Percentiles rank a stretch among this genome's conserved stretches.
These are phyloP conservation scores for Remorina albescens DNA, from an alignment of 2,797 vertebrate species.

Conservation along the genomic window DNA sequence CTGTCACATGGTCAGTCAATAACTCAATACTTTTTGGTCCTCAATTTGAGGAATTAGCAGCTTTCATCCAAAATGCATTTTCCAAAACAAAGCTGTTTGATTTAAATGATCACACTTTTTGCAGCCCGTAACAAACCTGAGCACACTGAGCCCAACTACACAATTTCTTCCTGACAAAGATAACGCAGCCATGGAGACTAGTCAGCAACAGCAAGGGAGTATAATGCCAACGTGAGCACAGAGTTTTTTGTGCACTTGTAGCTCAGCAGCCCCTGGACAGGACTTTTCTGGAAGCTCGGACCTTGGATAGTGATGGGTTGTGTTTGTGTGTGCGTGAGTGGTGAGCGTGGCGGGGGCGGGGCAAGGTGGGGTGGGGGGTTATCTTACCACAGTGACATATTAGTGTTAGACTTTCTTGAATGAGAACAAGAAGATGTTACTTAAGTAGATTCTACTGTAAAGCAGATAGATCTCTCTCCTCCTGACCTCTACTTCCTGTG, in stretches of 20 bases:
- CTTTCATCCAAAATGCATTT: neutral
- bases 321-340: too few species aligned
- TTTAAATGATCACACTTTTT: conserved; percentile 13
- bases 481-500: conserved; percentile 80
- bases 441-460: conserved; percentile 81
- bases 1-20: neutral
- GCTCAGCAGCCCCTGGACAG: conserved; percentile 15
- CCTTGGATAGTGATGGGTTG: conserved; percentile 22
- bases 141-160: neutral
- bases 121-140: neutral
- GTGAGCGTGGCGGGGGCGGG: conserved; percentile 8
- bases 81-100: conserved; percentile 1
- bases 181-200: neutral
- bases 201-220: neutral
- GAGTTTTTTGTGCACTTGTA: conserved; percentile 6
- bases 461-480: conserved; percentile 80
- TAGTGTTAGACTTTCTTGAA: conserved; percentile 86
- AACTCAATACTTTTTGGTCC: neutral
- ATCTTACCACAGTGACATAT: conserved; percentile 65
- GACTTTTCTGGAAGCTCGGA: conserved; percentile 34
- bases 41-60: neutral
- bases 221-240: conserved; percentile 21
- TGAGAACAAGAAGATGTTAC: conserved; percentile 73
- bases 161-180: neutral
- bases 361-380: conserved; percentile 35